Base-by-base conservation (phyloP, 2,113 vertebrate species). In the Leptocoma aspasia region DNA sequence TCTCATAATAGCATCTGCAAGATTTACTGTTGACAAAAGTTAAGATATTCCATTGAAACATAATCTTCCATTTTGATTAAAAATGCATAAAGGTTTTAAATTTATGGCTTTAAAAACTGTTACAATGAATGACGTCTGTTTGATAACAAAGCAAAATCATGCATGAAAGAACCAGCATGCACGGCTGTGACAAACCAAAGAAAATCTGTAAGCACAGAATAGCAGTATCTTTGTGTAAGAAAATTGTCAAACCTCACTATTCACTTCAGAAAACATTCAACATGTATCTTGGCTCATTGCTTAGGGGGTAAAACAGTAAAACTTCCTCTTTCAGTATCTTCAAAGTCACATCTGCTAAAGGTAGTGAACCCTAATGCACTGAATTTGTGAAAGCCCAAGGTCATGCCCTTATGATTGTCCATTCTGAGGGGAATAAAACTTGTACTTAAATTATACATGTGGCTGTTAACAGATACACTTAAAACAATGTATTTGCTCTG, bases 311-410 rank as follows among this genome's bases (percentile, higher is more conserved):
- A 64, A 89, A 54, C 60, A 80, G 82, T 50, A 70, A 78, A 93
- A 93, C 80, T 84, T 93, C 69, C 82, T 84, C 82, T 86, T 96
- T 72, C 80, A 49, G 56, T 75, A 76, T 84, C 76, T 96, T 90
- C 72, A 75, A 82, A 95, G 94, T 81, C 92, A 76, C 86, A 92
- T 89, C 94, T 96, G 93, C 70, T 92, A 73, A 69, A 91, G 94
- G 82, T 50, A 79, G 27, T 6, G 0, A 79, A 39, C 66, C 61
- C 86, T 94, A 90, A 91, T 90, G 78, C 54, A n/a, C 92, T 71
- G 89, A 53, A 95, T 96, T 86, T 89, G 88, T 94, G 92, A 94
- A 81, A 96, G 93, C 90, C 65, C 82, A 90, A 90, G 96, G 96
- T 97, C 95, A 75, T 90, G 92, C 86, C 95, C 94, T 94, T 79